A percentile compares a stretch with the other conserved stretches of the same genome.
Conservation (phyloP, 1,140 invertebrate genomes). For the Eufriesea mexicana region DNA sequence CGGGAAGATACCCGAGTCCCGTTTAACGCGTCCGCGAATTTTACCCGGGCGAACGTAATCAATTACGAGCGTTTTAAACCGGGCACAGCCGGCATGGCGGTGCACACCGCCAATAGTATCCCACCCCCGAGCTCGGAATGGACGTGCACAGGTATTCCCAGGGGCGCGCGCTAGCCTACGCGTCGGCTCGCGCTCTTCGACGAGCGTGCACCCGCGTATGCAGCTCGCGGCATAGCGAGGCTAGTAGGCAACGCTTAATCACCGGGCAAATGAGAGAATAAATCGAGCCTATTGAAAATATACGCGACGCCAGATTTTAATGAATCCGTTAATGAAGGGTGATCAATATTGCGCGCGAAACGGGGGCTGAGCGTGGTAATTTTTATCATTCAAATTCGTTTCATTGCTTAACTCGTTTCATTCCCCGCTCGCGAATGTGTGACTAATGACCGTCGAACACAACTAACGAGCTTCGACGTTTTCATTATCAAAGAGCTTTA, state of each 20-base stretch:
- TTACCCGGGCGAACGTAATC: neutral
- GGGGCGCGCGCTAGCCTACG: too few relatives aligned
- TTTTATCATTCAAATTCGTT: conserved; percentile 17
- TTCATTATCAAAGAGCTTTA: conserved; percentile 29
- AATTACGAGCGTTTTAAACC: neutral
- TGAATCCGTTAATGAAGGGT: conserved; percentile 32
- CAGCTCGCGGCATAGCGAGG: too few relatives aligned
- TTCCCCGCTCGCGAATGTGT: neutral
- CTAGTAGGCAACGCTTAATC: conserved; percentile 1
- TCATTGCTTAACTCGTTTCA: neutral
- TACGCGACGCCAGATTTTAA: conserved; percentile 5
- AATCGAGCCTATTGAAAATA: conserved; percentile 21
- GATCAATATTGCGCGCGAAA: conserved; percentile 10
- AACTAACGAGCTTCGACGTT: conserved; percentile 39
- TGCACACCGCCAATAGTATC: too few relatives aligned
- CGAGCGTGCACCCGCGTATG: too few relatives aligned
- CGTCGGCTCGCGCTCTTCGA: too few relatives aligned
- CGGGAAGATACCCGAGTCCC: too few relatives aligned
- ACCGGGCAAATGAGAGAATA: conserved; percentile 17
- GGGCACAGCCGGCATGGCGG: too few relatives aligned
- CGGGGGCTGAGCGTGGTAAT: neutral
- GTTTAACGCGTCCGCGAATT: neutral
- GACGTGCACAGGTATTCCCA: too few relatives aligned
- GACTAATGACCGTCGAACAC: conserved; percentile 30
- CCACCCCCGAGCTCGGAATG: too few relatives aligned